A percentile compares a stretch with the other conserved stretches of the same genome.
These are phyloP conservation scores for Phalanger gymnotis DNA, from an alignment of 2,797 vertebrate species.

Conservation along the genomic window DNA sequence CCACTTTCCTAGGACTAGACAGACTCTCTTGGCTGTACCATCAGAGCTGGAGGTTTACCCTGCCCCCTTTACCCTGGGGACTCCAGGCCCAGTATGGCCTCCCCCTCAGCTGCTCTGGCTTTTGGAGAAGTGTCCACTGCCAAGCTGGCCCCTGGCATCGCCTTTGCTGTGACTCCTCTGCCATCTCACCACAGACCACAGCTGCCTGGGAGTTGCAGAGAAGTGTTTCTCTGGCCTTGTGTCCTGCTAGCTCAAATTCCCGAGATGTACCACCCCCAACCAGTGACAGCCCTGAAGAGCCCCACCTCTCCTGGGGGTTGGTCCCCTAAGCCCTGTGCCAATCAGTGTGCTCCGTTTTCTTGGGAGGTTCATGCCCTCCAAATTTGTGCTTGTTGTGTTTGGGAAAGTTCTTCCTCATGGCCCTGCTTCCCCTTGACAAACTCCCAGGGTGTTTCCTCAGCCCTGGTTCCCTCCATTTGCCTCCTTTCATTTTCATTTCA, in stretches of 20 bases:
- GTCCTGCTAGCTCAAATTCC: conserved; percentile 35
- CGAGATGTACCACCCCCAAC: background rate
- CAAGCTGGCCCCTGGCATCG: conserved; percentile 2
- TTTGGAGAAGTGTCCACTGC: conserved; percentile 10
- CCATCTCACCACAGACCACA: conserved; percentile 30
- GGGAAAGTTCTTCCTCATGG: background rate
- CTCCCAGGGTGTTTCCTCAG: background rate
- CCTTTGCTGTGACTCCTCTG: conserved; percentile 21
- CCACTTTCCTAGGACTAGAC: conserved; percentile 25
- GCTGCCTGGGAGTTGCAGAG: conserved; percentile 30
- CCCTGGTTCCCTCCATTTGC: background rate
- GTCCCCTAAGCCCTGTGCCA: conserved; percentile 37
- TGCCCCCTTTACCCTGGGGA: conserved; percentile 8
- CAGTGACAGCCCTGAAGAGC: background rate
- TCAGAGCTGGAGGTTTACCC: conserved; percentile 11
- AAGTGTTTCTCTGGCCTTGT: conserved; percentile 30
- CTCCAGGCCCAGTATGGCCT: conserved; percentile 21
- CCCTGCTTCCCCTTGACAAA: conserved; percentile 18
- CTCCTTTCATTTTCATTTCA: conserved; percentile 24
- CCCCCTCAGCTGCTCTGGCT: background rate
- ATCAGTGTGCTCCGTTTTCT: background rate
- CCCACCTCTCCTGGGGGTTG: background rate
- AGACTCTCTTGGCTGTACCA: conserved; percentile 16
- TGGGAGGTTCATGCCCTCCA: background rate
- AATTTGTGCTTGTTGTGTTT: background rate